Evolutionary conservation across 2,888 invertebrate species (phyloP), one percentile per base, ranked within the genome.

Genomic region (Oscheius myriophilus): DNA sequence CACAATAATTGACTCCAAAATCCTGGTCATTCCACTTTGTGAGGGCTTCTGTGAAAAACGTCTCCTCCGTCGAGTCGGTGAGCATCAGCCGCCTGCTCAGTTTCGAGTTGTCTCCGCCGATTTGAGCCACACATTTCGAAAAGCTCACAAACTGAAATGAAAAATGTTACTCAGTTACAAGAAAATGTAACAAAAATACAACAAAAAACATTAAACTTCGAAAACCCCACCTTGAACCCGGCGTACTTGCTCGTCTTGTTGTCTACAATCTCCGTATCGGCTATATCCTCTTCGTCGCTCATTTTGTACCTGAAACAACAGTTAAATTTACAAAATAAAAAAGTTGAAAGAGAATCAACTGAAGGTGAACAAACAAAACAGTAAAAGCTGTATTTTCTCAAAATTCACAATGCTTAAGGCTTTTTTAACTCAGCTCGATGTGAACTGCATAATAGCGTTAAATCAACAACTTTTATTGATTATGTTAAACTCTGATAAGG

Each of bases 1-100:
- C 92, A 80, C 93, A 91, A 0, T 94, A 92, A 73, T 93, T 90
- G 88, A 96, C 72, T 51, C 76, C 76, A 39, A 72, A 71, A 64
- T 79, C 95, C 25, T 95, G 90, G 1, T 92, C 92, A 84, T 91
- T 91, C 95, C 95, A 96, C 90, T 95, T 95, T 74, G 91, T 91
- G 25, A 95, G 87, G 0, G 93, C 91, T 87, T 93, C 91, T 81
- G 91, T 90, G 87, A 96, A 95, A 86, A 91, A 92, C 0, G 94
- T 93, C 18, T 87, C 87, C 84, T 91, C 91, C 63, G 91, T 91
- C 78, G 91, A 92, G 9, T 65, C 54, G 6, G 67, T 63, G 14
- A 57, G 33, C 45, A n/a, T 66, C 33, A 61, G 39, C 42, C 53
- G 49, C 2, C 53, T 9, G 14, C 51, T 61, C 12, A 78, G 71